phyloP scores from a whole-genome alignment of 1,140 invertebrate species.

The Chelonus insularis region DNA sequence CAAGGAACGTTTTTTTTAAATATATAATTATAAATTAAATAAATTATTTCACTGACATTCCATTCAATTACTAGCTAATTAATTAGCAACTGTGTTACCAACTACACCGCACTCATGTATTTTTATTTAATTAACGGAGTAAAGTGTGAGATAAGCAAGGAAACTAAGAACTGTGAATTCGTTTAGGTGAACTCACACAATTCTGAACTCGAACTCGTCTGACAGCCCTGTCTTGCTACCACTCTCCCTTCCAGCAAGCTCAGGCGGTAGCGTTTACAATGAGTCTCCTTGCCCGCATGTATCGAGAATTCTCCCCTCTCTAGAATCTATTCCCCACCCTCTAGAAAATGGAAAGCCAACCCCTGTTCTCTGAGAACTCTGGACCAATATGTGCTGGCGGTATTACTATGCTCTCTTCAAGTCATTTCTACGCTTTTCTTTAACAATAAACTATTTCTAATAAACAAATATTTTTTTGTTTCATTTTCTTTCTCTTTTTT shows the following conservation, averaged over 20 bases:
- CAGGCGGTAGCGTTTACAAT: slow-evolving; percentile 19
- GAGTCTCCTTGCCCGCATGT: slow-evolving; percentile 28
- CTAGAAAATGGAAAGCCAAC: slow-evolving; percentile 46
- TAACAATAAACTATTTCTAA: slow-evolving; percentile 12
- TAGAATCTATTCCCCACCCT: slow-evolving; percentile 39
- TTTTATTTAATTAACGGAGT: no score
- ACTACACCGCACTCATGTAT: no score
- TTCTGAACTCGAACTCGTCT: slow-evolving; percentile 56
- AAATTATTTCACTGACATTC: no score
- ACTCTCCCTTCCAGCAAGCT: slow-evolving; percentile 41
- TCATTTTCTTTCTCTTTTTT: background rate
- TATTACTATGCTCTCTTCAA: slow-evolving; percentile 44
- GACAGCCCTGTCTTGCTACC: slow-evolving; percentile 41
- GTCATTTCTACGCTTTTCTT: slow-evolving; percentile 55
- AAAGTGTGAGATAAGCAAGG: no score
- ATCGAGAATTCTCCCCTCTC: slow-evolving; percentile 31
- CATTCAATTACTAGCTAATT: no score
- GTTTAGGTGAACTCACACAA: slow-evolving; percentile 37
- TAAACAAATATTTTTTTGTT: background rate
- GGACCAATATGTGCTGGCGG: slow-evolving; percentile 37
- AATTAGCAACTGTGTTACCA: no score
- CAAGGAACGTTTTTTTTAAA: no score
- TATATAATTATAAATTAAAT: no score
- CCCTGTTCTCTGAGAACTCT: slow-evolving; percentile 40
- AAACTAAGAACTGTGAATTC: background rate